Percentiles rank a stretch among this genome's conserved stretches.
Conservation (phyloP, 2,888 invertebrate species). For the Latheticus oryzae region DNA sequence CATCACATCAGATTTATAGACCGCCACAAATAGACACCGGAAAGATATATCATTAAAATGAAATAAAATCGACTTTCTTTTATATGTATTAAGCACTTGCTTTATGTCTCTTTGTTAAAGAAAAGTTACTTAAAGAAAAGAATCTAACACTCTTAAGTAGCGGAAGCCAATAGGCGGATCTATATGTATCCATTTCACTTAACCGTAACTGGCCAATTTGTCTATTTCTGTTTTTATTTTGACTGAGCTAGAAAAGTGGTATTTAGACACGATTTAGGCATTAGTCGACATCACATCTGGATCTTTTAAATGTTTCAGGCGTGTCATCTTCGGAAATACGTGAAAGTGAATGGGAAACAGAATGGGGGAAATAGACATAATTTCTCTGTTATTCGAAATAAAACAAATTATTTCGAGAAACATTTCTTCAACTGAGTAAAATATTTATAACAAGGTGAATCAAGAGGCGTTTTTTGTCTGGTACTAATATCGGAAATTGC, state of each 20-base stretch:
- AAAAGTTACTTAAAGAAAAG: no score
- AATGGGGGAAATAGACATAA: not conserved
- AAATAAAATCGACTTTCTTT: no score
- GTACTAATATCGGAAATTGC: no score
- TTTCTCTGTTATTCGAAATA: not conserved
- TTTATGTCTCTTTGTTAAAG: no score
- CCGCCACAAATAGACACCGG: no score
- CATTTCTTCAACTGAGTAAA: no score
- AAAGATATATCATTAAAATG: no score
- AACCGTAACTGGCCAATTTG: constrained; percentile 49
- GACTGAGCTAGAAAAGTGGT: constrained; percentile 52
- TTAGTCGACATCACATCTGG: constrained; percentile 43
- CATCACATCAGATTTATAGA: no score
- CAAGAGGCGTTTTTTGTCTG: no score
- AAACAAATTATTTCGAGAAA: no score
- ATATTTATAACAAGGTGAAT: no score
- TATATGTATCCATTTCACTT: constrained; percentile 12
- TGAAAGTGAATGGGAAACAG: constrained; percentile 2
- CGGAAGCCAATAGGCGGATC: constrained; percentile 17
- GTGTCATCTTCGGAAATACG: constrained; percentile 10
- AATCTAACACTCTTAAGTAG: not conserved
- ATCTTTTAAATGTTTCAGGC: constrained; percentile 18
- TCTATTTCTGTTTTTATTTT: constrained; percentile 55
- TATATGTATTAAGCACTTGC: no score
- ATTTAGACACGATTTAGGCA: constrained; percentile 55